Base-by-base conservation (phyloP, 2,797 vertebrate genomes). In the Coendou prehensilis region DNA sequence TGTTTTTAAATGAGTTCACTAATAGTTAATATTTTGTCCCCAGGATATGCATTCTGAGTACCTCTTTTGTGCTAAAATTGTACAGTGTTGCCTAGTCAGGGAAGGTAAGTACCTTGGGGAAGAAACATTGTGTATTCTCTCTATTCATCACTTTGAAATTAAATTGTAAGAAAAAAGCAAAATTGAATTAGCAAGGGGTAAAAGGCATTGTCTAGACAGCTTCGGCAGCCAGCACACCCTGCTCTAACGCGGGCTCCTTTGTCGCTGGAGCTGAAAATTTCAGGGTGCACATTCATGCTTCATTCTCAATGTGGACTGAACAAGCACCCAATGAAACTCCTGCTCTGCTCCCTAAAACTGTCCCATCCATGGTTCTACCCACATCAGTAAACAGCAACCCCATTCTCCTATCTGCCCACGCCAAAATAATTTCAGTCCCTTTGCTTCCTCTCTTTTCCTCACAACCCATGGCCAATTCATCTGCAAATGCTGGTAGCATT, bases 151-250 rank as follows among this genome's bases (percentile, higher is more conserved):
- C 63, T 87, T 96, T 93, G 76, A 96, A 96, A 93, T 97, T 94
- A 94, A 87, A 37, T 90, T 96, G 18, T 33, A 9, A 75, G n/a
- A 87, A 57, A 79, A 87, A 94, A 88, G 22, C n/a, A 50, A 84
- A 96, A 93, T 75, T 94, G 7, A 76, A 86, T 97, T 96, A 89
- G 78, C 71, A 71, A 82, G 33, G 56, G 86, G 28, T 59, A 73
- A 96, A 96, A 96, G 89, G 92, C 87, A 41, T 82, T 87, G 94
- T 97, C 97, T 97, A 97, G 97, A 96, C 73, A 90, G 85, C 75
- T 95, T 97, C 87, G 56, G 6, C 9, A 61, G 47, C 45, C 23
- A 9, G 20, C 2, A 69, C 14, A 33, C 88, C 37, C 17, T 11
- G 45, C 52, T 67, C 0, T 22, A 63, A 50, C 2, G 5, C 17